Conservation (phyloP, 2,888 invertebrate species). For the Erebia aethiops region DNA sequence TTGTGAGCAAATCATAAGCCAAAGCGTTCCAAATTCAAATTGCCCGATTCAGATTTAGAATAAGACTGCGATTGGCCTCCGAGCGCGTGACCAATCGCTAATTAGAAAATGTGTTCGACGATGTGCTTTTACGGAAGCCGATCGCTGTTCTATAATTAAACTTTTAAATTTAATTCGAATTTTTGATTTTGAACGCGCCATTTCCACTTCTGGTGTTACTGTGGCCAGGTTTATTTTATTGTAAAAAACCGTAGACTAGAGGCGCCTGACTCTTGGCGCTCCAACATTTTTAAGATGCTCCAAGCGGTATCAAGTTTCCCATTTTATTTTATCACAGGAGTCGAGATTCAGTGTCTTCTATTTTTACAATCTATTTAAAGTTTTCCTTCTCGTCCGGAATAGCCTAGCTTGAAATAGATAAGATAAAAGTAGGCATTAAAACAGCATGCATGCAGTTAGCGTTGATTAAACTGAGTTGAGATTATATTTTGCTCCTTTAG, state of each 20-base stretch:
- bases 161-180: conserved; percentile 72
- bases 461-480: conserved; percentile 3
- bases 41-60: conserved; percentile 72
- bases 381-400: conserved; percentile 17
- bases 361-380: conserved; percentile 29
- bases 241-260: conserved; percentile 32
- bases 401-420: conserved; percentile 16
- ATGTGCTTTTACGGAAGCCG: conserved; percentile 76
- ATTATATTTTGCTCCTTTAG: conserved; percentile 1
- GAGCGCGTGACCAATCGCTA: conserved; percentile 82
- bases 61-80: conserved; percentile 64
- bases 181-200: conserved; percentile 73
- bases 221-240: conserved; percentile 44
- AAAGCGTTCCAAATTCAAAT: conserved; percentile 79
- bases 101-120: conserved; percentile 76
- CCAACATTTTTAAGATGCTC: conserved; percentile 35
- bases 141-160: conserved; percentile 76
- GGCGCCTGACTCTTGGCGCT: conserved; percentile 33
- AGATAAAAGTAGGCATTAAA: conserved; percentile 8
- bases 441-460: conserved; percentile 5
- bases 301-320: conserved; percentile 38
- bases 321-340: conserved; percentile 33
- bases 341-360: conserved; percentile 27
- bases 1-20: conserved; percentile 51
- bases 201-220: conserved; percentile 59